Conservation (phyloP, 1,140 invertebrate genomes). For the Araneus ventricosus region DNA sequence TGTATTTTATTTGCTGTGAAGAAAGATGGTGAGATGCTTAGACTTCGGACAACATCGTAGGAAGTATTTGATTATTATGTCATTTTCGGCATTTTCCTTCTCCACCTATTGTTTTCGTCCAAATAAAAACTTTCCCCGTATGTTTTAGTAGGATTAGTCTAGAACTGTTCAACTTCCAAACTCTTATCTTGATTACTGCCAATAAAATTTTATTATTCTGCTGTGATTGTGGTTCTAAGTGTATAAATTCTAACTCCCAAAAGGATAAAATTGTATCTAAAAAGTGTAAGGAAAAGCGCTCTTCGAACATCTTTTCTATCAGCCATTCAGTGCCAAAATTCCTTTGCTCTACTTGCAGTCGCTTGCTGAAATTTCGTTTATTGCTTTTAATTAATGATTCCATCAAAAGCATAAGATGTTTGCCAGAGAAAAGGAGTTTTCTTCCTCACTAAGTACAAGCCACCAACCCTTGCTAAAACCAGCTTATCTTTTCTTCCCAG, state of each 20-base stretch:
- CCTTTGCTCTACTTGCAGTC: background rate
- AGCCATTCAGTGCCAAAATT: background rate
- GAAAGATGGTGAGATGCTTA: background rate
- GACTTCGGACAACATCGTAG: background rate
- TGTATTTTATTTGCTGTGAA: background rate
- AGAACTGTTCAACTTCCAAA: conserved; percentile 11
- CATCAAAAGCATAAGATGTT: conserved; percentile 24
- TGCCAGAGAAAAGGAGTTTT: background rate
- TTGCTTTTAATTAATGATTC: background rate
- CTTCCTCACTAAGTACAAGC: background rate
- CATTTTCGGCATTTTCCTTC: background rate
- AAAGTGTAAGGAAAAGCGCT: background rate
- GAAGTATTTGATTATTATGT: background rate
- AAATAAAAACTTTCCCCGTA: background rate
- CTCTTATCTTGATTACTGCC: conserved; percentile 40
- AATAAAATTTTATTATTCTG: conserved; percentile 42
- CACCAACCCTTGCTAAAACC: background rate
- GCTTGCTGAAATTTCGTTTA: background rate
- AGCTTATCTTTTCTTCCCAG: background rate
- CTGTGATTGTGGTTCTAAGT: background rate
- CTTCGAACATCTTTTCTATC: background rate
- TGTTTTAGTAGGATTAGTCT: conserved; percentile 22
- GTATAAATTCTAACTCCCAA: conserved; percentile 21
- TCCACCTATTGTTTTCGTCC: background rate
- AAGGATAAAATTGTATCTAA: background rate